A percentile compares a stretch with the other conserved stretches of the same genome.
phyloP scores from a whole-genome alignment of 2,113 vertebrate genomes.

The Hiodon alosoides region DNA sequence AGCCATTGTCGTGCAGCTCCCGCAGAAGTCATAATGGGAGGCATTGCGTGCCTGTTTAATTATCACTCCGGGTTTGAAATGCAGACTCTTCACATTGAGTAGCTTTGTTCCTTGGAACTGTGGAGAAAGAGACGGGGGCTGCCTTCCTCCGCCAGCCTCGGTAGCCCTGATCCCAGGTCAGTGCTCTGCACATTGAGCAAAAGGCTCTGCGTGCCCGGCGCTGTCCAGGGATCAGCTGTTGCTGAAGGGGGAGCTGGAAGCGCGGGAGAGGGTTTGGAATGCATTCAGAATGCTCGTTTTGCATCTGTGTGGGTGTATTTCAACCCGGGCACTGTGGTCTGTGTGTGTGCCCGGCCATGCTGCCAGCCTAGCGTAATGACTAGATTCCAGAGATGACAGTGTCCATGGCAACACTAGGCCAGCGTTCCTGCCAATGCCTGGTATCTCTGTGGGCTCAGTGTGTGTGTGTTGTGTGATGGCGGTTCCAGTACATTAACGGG shows the following conservation, averaged over 20 bases:
- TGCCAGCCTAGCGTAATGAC: neutral
- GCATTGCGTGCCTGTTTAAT: no score
- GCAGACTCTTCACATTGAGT: no score
- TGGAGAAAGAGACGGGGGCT: neutral
- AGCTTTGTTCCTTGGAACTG: neutral
- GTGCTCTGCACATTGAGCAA: neutral
- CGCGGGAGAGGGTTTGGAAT: neutral
- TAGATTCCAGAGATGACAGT: neutral
- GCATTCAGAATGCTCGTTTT: neutral
- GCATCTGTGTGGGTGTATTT: neutral
- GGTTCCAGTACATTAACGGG: constrained; percentile 83
- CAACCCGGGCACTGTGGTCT: constrained; percentile 43
- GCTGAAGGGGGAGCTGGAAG: neutral
- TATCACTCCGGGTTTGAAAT: no score
- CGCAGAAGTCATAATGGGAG: no score
- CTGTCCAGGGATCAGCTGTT: neutral
- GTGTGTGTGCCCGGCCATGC: constrained; percentile 45
- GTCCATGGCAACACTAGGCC: neutral
- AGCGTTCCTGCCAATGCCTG: neutral
- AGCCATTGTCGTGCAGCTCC: no score
- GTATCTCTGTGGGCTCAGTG: no score
- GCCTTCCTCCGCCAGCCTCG: neutral
- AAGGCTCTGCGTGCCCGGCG: neutral
- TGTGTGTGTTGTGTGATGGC: neutral
- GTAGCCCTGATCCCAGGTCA: neutral